phyloP scores from a whole-genome alignment of 1,140 invertebrate species.

The Tetramorium parvispinum region DNA sequence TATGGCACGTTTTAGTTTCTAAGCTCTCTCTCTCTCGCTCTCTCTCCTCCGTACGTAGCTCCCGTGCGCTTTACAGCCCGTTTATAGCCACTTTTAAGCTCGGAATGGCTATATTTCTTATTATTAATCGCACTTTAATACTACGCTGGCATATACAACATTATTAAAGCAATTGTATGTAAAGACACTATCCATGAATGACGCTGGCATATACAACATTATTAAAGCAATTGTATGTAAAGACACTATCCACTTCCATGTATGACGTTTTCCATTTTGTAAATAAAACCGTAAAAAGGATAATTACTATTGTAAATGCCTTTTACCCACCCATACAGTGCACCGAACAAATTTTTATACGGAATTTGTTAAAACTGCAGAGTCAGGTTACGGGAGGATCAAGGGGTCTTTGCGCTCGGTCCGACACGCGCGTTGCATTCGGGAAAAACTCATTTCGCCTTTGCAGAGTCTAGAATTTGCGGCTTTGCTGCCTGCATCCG shows the following conservation, averaged over 20 bases:
- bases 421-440: slow-evolving; percentile 32
- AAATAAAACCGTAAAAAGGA: not conserved
- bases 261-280: not conserved
- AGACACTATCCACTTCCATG: not conserved
- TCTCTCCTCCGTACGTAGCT: not conserved
- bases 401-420: slow-evolving; percentile 24
- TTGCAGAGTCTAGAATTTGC: slow-evolving; percentile 14
- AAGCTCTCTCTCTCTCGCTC: not conserved
- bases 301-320: not conserved
- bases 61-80: not conserved
- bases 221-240: slow-evolving; percentile 6
- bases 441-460: slow-evolving; percentile 39
- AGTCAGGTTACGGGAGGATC: slow-evolving; percentile 22
- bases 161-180: slow-evolving; percentile 13
- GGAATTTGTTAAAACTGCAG: slow-evolving; percentile 24
- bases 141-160: not conserved
- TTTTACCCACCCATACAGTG: not conserved
- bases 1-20: not conserved
- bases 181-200: no score
- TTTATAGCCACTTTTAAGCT: slow-evolving; percentile 10
- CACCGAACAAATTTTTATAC: slow-evolving; percentile 29
- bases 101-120: slow-evolving; percentile 14
- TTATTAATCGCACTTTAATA: slow-evolving; percentile 8
- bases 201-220: no score
- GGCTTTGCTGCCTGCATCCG: slow-evolving; percentile 2